Conservation (phyloP, 2,113 vertebrate genomes). For the Onychostoma macrolepis region DNA sequence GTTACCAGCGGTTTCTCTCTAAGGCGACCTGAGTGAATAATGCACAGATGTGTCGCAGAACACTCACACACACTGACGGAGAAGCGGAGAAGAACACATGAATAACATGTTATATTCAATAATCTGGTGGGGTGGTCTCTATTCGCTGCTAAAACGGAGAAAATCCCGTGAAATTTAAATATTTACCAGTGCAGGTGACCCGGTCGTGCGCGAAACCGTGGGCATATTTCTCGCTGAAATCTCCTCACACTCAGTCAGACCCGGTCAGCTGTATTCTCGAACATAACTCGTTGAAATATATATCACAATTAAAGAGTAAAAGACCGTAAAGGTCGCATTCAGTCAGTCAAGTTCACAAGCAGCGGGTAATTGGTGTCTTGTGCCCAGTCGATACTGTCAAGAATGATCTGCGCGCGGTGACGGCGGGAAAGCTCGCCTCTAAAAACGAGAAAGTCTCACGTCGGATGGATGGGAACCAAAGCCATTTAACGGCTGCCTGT, state of each 20-base stretch:
- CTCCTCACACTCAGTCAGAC: background rate
- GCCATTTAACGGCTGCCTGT: background rate
- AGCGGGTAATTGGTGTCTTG: constrained; percentile 34
- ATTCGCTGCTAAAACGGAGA: background rate
- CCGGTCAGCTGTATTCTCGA: background rate
- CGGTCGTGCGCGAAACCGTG: background rate
- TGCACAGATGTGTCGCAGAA: constrained; percentile 18
- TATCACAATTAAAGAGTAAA: constrained; percentile 30
- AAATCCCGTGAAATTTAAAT: background rate
- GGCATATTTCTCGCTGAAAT: background rate
- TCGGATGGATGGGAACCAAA: background rate
- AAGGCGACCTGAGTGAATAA: background rate
- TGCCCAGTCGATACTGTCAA: constrained; percentile 45
- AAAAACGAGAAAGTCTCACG: constrained; percentile 10
- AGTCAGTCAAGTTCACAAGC: constrained; percentile 30
- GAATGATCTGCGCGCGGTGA: constrained; percentile 27
- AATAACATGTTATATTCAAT: background rate
- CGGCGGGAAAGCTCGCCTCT: constrained; percentile 17
- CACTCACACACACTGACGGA: background rate
- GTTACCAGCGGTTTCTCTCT: background rate
- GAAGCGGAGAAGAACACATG: background rate
- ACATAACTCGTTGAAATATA: background rate
- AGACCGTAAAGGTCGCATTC: constrained; percentile 34
- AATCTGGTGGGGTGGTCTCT: background rate
- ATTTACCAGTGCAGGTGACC: constrained; percentile 31